Evolutionary conservation across 2,797 vertebrate genomes (phyloP).

Genomic region (Coregonus ussuriensis): DNA sequence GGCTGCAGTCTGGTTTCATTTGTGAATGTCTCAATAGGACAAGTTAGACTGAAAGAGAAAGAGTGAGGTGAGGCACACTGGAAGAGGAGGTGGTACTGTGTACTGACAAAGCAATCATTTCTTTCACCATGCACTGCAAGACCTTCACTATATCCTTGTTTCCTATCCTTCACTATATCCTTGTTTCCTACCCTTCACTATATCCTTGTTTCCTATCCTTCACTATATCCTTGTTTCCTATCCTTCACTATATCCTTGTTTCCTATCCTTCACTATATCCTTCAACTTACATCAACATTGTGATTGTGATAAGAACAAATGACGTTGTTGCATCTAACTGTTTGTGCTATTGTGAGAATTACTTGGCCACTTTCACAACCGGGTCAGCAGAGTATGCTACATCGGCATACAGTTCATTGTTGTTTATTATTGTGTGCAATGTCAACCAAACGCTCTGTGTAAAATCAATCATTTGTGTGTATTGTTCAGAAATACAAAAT

Average conservation of each 20-base stretch:
- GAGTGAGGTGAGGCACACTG: constrained; percentile 21
- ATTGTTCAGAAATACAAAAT: background rate
- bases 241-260: no score
- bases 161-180: no score
- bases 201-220: no score
- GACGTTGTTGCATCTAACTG: background rate
- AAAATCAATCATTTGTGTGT: background rate
- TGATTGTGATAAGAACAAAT: background rate
- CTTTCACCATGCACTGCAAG: background rate
- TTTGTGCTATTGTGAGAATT: background rate
- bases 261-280: background rate
- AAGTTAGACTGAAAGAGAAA: constrained; percentile 21
- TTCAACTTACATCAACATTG: background rate
- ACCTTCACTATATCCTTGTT: background rate
- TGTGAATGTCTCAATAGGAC: constrained; percentile 51
- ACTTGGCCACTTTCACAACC: background rate
- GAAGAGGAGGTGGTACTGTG: constrained; percentile 35
- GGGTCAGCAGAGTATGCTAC: background rate
- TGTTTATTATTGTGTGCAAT: background rate
- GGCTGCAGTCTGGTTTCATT: constrained; percentile 56
- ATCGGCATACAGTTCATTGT: background rate
- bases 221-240: no score
- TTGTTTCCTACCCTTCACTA: no score
- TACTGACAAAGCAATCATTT: constrained; percentile 37
- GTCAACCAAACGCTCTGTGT: background rate